Evolutionary conservation across 2,888 invertebrate genomes (phyloP).

Genomic region (Corbicula japonica): DNA sequence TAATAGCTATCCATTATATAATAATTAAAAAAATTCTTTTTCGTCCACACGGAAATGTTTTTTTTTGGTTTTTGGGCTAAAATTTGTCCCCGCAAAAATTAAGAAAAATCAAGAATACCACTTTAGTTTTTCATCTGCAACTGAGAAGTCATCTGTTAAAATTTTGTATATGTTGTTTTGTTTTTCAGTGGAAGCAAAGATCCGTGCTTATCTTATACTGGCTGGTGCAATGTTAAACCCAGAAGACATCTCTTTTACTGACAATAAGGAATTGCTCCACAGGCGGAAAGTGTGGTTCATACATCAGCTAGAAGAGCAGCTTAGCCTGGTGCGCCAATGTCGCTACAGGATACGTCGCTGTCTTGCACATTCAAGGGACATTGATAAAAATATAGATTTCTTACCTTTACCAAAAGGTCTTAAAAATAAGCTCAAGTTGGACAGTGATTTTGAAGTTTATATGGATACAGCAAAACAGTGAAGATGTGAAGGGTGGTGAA

Average conservation of each 20-base stretch:
- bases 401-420: conserved; percentile 48
- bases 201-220: conserved; percentile 44
- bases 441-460: conserved; percentile 45
- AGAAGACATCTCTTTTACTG: conserved; percentile 28
- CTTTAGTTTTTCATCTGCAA: too few relatives aligned
- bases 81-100: too few relatives aligned
- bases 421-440: conserved; percentile 39
- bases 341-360: conserved; percentile 34
- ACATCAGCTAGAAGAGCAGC: conserved; percentile 39
- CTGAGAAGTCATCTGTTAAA: too few relatives aligned
- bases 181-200: conserved; percentile 44
- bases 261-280: neutral
- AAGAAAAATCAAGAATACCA: too few relatives aligned
- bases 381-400: conserved; percentile 28
- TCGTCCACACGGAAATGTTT: too few relatives aligned
- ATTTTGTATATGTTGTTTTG: too few relatives aligned
- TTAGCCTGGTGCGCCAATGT: conserved; percentile 43
- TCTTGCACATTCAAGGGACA: conserved; percentile 34
- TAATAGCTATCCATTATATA: too few relatives aligned
- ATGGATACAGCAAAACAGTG: conserved; percentile 11
- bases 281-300: conserved; percentile 43
- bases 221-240: conserved; percentile 41
- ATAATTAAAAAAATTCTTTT: too few relatives aligned
- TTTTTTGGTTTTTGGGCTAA: too few relatives aligned
- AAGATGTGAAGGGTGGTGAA: too few relatives aligned